Evolutionary conservation across 2,113 vertebrate genomes (phyloP), one percentile per base, ranked within the genome.

Genomic region (Dascyllus trimaculatus): DNA sequence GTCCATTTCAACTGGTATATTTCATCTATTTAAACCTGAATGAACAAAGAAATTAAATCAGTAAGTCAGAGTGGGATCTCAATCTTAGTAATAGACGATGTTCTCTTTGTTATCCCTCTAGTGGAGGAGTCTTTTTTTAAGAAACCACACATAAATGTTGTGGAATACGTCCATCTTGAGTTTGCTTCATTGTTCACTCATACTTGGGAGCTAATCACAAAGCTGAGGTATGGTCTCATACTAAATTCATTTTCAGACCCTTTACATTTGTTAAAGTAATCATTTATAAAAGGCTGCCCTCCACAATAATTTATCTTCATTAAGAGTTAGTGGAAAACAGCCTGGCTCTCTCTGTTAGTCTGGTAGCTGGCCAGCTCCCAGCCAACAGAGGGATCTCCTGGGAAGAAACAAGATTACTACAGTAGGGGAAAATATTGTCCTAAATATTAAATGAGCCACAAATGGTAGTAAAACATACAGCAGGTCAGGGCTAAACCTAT

Each of bases 381-480:
- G 66, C 63, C 52, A 38, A 71, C 71, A 67, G 11, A 51, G 52
- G 54, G 54, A 75, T 81, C 85, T 70, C 78, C 77, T 74, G 74
- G 76, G 54, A 64, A 59, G 75, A 78, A 49, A 80, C 76, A 70
- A 49, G 61, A 76, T 46, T 10, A 17, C 76, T 67, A 67, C 49
- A 77, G 76, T 43, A 3, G 38, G 29, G 13, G 56, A 51, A 72
- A 75, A 81, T 82, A 88, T 88, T 78, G 76, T 76, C 60, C 71
- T 80, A 82, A 86, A 88, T 79, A 81, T 70, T 62, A 85, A 85
- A 86, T 63, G 69, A 77, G 65, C 52, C 62, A 80, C 72, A 82
- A 81, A 80, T 69, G 61, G 66, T 72, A 22, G 64, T 85, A 72
- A 88, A 86, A 84, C 75, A 64, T 57, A 56, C 54, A 52, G 65